Percentiles rank a stretch among this genome's conserved stretches.
Conservation (phyloP, 2,888 invertebrate genomes). For the Cheilosia vulpina region DNA sequence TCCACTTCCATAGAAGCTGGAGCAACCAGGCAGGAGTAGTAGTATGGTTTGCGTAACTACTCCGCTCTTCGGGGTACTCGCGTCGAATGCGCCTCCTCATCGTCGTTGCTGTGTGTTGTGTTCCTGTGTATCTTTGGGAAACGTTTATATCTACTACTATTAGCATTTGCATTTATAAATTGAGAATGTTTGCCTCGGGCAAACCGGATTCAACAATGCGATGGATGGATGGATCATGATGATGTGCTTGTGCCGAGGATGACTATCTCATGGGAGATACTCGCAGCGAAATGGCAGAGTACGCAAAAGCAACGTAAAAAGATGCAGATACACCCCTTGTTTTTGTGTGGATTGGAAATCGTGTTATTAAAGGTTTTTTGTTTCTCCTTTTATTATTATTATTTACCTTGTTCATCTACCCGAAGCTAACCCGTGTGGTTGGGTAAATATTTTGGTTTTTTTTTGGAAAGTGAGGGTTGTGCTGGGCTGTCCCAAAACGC, state of each 20-base stretch:
- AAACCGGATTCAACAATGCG: conserved; percentile 71
- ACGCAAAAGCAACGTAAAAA: conserved; percentile 12
- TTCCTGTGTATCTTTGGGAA: conserved; percentile 17
- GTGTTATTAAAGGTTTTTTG: conserved; percentile 51
- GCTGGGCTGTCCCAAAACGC: not conserved
- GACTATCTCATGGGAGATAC: conserved; percentile 40
- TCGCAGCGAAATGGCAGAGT: conserved; percentile 37
- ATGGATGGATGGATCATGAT: conserved; percentile 58
- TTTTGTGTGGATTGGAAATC: conserved; percentile 41
- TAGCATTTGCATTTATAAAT: conserved; percentile 72
- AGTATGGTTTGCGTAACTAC: conserved; percentile 26
- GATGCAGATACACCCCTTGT: conserved; percentile 54
- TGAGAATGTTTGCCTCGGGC: conserved; percentile 64
- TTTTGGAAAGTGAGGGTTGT: conserved; percentile 41
- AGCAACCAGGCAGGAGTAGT: not conserved
- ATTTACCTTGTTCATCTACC: conserved; percentile 40
- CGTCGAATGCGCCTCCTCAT: conserved; percentile 27
- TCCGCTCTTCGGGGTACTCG: conserved; percentile 16
- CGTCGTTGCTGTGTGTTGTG: not conserved
- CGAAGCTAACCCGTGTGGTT: conserved; percentile 28
- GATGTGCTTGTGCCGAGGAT: conserved; percentile 20
- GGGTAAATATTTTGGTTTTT: conserved; percentile 19
- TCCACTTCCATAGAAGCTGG: conserved; percentile 10
- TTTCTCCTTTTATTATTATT: conserved; percentile 35
- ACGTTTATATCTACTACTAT: conserved; percentile 49